phyloP scores from a whole-genome alignment of 2,113 vertebrate species.

The Rafetus swinhoei region DNA sequence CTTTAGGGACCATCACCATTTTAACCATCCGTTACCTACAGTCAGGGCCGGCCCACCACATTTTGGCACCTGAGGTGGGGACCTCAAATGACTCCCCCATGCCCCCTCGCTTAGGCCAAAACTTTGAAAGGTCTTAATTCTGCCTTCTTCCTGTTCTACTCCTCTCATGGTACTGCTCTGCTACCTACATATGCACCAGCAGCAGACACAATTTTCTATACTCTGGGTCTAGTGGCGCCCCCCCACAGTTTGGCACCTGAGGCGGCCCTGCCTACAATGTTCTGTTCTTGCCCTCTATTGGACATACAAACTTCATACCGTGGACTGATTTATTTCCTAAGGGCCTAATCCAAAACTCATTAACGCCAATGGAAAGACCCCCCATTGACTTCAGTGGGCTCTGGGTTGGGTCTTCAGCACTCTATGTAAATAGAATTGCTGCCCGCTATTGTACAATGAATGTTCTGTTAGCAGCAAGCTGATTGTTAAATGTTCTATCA shows the following conservation, averaged over 20 bases:
- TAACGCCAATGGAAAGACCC: background rate
- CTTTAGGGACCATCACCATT: constrained; percentile 33
- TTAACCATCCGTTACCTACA: constrained; percentile 19
- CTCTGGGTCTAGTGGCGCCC: too few relatives aligned
- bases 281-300: background rate
- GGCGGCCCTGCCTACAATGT: background rate
- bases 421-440: accelerated
- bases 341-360: background rate
- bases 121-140: too few relatives aligned
- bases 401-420: background rate
- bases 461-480: background rate
- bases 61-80: too few relatives aligned
- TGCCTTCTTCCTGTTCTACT: too few relatives aligned
- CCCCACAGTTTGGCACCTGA: too few relatives aligned
- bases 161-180: too few relatives aligned
- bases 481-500: background rate
- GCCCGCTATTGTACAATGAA: background rate
- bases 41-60: too few relatives aligned
- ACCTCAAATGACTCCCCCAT: too few relatives aligned
- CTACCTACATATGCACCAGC: too few relatives aligned
- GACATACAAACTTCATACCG: background rate
- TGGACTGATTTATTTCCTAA: background rate
- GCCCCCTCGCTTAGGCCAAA: too few relatives aligned
- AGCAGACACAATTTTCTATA: too few relatives aligned
- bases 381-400: background rate